Base-by-base conservation (phyloP, 2,797 vertebrate genomes). In the Chelidonichthys spinosus region DNA sequence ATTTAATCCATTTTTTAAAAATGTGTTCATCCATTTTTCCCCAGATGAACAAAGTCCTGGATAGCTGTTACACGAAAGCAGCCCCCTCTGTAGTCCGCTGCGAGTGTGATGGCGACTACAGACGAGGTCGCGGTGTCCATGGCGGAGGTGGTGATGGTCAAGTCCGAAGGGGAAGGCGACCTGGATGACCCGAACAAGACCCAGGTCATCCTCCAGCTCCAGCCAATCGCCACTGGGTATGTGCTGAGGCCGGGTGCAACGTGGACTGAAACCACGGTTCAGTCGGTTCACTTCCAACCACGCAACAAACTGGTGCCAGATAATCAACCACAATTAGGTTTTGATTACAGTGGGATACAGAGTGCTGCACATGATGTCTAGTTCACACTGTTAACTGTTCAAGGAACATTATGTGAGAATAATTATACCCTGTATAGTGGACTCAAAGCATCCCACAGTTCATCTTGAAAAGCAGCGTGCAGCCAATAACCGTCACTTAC, bases 201-300 rank as follows among this genome's bases (percentile, higher is more conserved):
- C 46, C 97, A 98, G 91, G 97, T 99, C 89, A 98, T 98, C 76
- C 84, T 98, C 47, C 97, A 99, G 90, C 95, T 99, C 59, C 97
- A 98, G 84, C 96, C 97, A 0, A 95, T 98, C 85, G 91, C 94
- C 33, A 89, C 96, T 71, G 96, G 96, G 97, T 98, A 94, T 92
- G 96, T 93, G 37, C 32, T 3, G 54, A 37, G 11, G 7, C 8
- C 3, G 18, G 25, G 6, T 11, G 18, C 25, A 0, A 7, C 14
- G 17, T 11, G 10, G 11, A 44, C 8, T 15, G 11, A 46, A 25
- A 25, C 2, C 25, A 25, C 25, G 25, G 25, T 25, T 25, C 25
- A 25, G 25, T 25, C 25, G 25, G 25, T 25, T 25, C 25, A 25
- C 25, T 25, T 25, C 25, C 25, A 25, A 25, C 25, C 25, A 25